Base-by-base conservation (phyloP, 2,888 invertebrate genomes). In the Malthinus flaveolus region DNA sequence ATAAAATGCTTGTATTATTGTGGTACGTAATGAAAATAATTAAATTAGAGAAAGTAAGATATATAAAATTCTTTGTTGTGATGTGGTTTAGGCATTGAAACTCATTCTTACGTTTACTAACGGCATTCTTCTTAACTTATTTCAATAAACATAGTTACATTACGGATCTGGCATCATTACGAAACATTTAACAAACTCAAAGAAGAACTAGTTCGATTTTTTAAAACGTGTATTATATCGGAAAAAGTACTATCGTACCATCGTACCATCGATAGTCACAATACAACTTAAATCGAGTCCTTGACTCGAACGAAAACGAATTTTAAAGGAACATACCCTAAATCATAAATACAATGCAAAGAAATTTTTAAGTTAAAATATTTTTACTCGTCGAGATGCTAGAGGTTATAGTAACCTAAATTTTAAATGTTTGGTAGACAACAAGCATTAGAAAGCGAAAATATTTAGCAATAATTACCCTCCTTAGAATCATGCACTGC, bases 381-480 rank as follows among this genome's bases (percentile, higher is more conserved):
- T 55, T 53, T 39, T 44, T 23, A 23, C 23, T 23, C 35, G 51
- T 49, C 46, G 50, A 59, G 50, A 59, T 59, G 54, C 53, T 52
- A 32, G 45, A 36, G 11, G 37, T 32, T 32, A 32, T 63, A 66
- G 68, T 72, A 71, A 72, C 72, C 72, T 70, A 69, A 73, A 72
- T 72, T 69, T 66, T 60, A 68, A 68, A 60, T 67, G 69, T 69
- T 71, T 67, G 68, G 67, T 69, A 69, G 65, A 61, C 64, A 56
- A 69, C 59, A 52, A 63, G 67, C 73, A 72, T 74, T 74, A 74
- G 74, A 74, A 74, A 74, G 73, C 74, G 74, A 74, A 74, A 74
- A 73, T 73, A 72, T 72, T 73, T 71, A 73, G 73, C 70, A 70
- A 71, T 73, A 72, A 73, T 73, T 73, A 73, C 72, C 70, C 71